Conservation (phyloP, 2,797 vertebrate species). For the Takifugu ocellatus region DNA sequence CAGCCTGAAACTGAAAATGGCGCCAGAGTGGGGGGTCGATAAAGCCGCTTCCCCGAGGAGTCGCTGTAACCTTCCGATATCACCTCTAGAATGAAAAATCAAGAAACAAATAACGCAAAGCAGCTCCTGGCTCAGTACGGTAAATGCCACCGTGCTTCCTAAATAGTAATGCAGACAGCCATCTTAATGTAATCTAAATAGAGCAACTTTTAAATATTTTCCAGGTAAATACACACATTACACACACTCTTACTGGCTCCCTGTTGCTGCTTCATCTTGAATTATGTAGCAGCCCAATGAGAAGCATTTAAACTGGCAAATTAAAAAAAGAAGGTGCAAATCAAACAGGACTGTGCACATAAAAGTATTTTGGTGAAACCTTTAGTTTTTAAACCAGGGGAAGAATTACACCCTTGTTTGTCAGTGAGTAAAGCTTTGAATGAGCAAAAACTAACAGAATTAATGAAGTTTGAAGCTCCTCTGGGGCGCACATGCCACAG, state of each 20-base stretch:
- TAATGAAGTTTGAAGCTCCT: constrained; percentile 60
- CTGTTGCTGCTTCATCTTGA: constrained; percentile 40
- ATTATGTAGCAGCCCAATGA: constrained; percentile 54
- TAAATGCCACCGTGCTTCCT: constrained; percentile 22
- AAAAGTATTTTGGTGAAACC: constrained; percentile 9
- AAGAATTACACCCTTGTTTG: constrained; percentile 33
- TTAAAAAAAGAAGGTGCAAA: constrained; percentile 32
- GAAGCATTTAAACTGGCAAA: constrained; percentile 57
- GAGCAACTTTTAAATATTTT: constrained; percentile 31
- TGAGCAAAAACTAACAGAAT: constrained; percentile 54
- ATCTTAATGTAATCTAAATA: constrained; percentile 38
- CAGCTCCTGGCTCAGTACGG: constrained; percentile 45
- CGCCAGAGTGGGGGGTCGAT: constrained; percentile 52
- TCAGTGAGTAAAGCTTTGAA: constrained; percentile 54
- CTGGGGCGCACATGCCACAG: constrained; percentile 45
- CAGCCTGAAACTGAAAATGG: constrained; percentile 58
- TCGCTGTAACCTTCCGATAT: constrained; percentile 32
- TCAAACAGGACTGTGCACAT: constrained; percentile 41
- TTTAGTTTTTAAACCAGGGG: constrained; percentile 41
- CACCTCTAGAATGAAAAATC: constrained; percentile 13
- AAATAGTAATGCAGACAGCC: constrained; percentile 23
- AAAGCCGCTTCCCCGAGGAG: constrained; percentile 55
- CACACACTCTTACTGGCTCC: constrained; percentile 16
- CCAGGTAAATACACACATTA: constrained; percentile 33
- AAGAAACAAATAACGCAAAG: constrained; percentile 58